Evolutionary conservation across 2,113 vertebrate species (phyloP), one percentile per base, ranked within the genome.

Genomic region (Siphamia tubifer): DNA sequence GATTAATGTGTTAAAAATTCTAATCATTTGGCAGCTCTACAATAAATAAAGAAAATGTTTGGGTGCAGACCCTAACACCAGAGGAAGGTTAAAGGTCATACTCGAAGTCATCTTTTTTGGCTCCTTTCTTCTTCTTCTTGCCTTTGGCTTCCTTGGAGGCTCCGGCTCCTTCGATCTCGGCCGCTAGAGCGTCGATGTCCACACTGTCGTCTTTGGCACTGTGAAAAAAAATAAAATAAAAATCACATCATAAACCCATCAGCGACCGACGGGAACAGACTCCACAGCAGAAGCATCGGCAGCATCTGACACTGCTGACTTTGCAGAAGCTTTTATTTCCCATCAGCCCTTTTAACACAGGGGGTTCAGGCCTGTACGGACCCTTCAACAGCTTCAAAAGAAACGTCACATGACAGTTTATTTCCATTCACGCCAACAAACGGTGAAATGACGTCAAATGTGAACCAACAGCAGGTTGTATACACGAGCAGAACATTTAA

Each of bases 91-190:
- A 25, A 2, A 5, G 2, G 2, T 25, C 92, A 70, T 90, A 99
- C 96, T 99, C 95, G 79, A 92, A 98, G 30, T 98, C 95, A 1
- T 96, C 95, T 72, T 94, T 96, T 80, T 96, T 98, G 58, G 85
- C 93, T 34, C 90, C 94, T 79, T 95, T 97, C 87, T 96, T 98
- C 85, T 96, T 97, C 82, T 96, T 98, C 68, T 94, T 91, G 72
- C 95, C 97, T 68, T 93, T 94, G 25, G 94, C 92, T 49, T 97
- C 96, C 67, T 96, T 99, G 34, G 95, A 91, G 62, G 96, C 95
- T 65, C 97, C 96, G 0, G 96, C 96, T 81, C 96, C 98, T 85
- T 99, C 98, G 79, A 99, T 99, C 84, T 99, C 95, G 31, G 97
- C 97, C 25, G 98, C 96, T 83, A 99, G 93, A 68, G 96, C 96